A percentile compares a stretch with the other conserved stretches of the same genome.
Evolutionary conservation across 2,113 vertebrate genomes (phyloP).

Genomic region (Nesoenas mayeri): DNA sequence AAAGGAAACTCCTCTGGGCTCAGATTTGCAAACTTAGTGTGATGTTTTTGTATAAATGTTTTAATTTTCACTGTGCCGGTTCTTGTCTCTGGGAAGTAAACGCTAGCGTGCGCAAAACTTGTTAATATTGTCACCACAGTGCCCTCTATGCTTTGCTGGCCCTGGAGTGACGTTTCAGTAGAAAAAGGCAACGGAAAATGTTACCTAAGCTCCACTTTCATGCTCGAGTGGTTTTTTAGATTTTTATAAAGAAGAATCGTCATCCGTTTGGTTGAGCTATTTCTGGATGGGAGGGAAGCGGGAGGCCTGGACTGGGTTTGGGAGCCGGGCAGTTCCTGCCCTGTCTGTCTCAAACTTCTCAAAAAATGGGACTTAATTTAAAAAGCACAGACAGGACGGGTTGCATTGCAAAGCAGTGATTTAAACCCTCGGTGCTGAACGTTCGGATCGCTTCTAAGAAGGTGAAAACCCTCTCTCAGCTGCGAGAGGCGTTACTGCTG

Average conservation of each 20-base stretch:
- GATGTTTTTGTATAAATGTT: not conserved
- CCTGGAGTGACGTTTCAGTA: not conserved
- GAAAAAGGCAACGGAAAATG: constrained; percentile 41
- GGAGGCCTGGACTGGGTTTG: not conserved
- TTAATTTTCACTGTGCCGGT: not conserved
- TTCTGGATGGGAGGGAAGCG: not conserved
- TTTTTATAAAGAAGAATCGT: not conserved
- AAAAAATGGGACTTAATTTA: not conserved
- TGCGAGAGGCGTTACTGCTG: not conserved
- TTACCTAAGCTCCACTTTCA: constrained; percentile 13
- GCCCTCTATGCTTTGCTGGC: constrained; percentile 9
- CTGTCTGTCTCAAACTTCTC: not conserved
- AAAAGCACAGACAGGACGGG: fast-evolving
- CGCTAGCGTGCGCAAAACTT: not conserved
- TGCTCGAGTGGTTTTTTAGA: not conserved
- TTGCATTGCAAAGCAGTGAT: not conserved
- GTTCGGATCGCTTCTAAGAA: not conserved
- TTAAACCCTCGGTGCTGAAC: not conserved
- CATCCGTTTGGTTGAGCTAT: not conserved
- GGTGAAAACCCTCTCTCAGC: not conserved
- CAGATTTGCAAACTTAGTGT: not conserved
- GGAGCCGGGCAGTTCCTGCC: not conserved
- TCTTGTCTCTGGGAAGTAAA: not conserved
- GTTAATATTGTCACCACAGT: not conserved
- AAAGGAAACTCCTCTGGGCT: not conserved